Conservation (phyloP, 2,888 invertebrate genomes). For the Phania funesta region DNA sequence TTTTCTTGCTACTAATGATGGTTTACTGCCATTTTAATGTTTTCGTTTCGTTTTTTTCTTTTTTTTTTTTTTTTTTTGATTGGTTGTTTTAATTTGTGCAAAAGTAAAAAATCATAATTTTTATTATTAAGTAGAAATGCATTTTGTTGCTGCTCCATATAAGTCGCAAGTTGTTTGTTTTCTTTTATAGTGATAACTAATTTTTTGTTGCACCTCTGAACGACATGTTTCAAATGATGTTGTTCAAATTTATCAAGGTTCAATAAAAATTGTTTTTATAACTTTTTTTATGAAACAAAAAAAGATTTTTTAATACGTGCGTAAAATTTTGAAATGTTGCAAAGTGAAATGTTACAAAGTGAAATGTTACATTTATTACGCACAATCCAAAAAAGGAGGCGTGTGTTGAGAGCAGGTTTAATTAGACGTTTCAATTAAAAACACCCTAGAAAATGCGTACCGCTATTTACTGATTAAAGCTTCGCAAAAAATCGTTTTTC, state of each 20-base stretch:
- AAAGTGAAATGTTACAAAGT: slow-evolving; percentile 14
- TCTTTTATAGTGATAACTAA: slow-evolving; percentile 58
- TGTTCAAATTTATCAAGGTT: slow-evolving; percentile 50
- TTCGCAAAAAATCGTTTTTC: too few relatives aligned
- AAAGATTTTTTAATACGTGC: slow-evolving; percentile 23
- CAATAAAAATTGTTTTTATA: background rate
- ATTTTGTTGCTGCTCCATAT: slow-evolving; percentile 56
- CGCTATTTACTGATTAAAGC: background rate
- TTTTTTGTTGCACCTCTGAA: slow-evolving; percentile 58
- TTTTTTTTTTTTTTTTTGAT: background rate
- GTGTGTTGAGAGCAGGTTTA: slow-evolving; percentile 26
- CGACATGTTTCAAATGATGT: slow-evolving; percentile 54
- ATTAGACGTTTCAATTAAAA: slow-evolving; percentile 38
- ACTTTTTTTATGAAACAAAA: background rate
- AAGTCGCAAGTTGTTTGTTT: slow-evolving; percentile 63
- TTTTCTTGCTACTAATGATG: slow-evolving; percentile 56
- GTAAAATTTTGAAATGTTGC: slow-evolving; percentile 17
- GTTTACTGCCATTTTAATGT: slow-evolving; percentile 45
- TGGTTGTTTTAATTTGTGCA: slow-evolving; percentile 20
- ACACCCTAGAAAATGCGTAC: slow-evolving; percentile 4
- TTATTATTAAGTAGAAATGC: slow-evolving; percentile 17
- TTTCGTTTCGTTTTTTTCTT: too few relatives aligned
- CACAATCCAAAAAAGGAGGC: slow-evolving; percentile 32
- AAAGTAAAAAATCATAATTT: slow-evolving; percentile 54
- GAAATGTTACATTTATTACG: slow-evolving; percentile 18